phyloP scores from a whole-genome alignment of 2,797 vertebrate species.

The Antrozous pallidus region DNA sequence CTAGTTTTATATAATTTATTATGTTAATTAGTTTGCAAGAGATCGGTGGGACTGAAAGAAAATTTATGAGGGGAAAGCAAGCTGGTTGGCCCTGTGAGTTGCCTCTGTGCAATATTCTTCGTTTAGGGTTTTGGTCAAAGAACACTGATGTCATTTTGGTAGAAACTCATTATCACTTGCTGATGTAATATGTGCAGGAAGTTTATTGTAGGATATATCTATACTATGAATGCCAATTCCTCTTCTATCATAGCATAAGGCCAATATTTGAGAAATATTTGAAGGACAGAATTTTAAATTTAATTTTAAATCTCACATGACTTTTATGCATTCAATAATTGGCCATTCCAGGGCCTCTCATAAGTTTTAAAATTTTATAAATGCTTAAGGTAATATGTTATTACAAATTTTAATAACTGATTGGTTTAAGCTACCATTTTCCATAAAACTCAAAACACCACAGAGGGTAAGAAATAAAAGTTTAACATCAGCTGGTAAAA shows the following conservation, averaged over 20 bases:
- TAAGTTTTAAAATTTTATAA: not conserved
- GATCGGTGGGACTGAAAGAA: not conserved
- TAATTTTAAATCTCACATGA: not conserved
- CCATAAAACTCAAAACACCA: not conserved
- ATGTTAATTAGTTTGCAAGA: not conserved
- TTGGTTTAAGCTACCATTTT: not conserved
- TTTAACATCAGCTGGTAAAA: not conserved
- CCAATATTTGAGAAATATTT: not conserved
- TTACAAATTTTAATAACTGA: not conserved
- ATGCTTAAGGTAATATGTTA: not conserved
- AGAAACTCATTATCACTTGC: not conserved
- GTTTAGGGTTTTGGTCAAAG: not conserved
- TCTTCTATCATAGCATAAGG: not conserved
- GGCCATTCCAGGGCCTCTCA: not conserved
- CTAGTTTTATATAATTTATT: not conserved
- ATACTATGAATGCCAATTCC: not conserved
- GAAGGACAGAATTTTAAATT: not conserved
- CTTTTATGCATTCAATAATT: not conserved
- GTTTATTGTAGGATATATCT: not conserved
- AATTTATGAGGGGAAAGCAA: not conserved
- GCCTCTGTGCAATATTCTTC: not conserved
- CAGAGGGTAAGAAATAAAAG: not conserved
- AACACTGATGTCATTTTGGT: not conserved
- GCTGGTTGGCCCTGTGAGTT: not conserved
- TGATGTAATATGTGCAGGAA: not conserved